Conservation (phyloP, 2,797 vertebrate species). For the Lophius americanus region DNA sequence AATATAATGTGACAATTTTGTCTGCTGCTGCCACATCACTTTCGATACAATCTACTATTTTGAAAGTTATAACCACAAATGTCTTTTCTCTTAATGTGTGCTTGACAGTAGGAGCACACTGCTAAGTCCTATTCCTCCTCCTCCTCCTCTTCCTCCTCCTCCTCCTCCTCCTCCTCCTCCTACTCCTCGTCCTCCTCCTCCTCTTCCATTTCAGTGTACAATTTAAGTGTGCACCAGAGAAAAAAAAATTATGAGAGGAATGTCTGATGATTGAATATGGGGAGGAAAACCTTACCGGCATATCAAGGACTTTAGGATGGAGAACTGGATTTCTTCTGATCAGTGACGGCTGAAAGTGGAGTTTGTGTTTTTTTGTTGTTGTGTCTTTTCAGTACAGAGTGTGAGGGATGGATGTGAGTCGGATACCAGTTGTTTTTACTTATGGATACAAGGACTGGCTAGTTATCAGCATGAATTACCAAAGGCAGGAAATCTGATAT, state of each 20-base stretch:
- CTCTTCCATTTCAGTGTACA: constrained; percentile 44
- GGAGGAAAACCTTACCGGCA: constrained; percentile 42
- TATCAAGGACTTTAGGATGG: constrained; percentile 61
- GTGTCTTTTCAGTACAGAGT: constrained; percentile 62
- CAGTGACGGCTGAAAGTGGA: constrained; percentile 51
- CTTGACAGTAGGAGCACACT: constrained; percentile 48
- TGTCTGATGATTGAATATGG: constrained; percentile 59
- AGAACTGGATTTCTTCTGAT: constrained; percentile 53
- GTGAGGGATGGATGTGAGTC: constrained; percentile 73
- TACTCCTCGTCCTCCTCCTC: constrained; percentile 29
- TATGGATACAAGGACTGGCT: constrained; percentile 70
- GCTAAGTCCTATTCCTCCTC: constrained; percentile 57
- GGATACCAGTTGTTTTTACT: constrained; percentile 64
- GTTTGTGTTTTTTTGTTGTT: constrained; percentile 36
- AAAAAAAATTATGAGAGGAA: constrained; percentile 49
- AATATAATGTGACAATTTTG: not conserved
- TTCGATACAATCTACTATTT: constrained; percentile 52
- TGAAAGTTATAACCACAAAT: constrained; percentile 46
- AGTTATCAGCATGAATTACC: constrained; percentile 73
- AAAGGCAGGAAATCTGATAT: constrained; percentile 62
- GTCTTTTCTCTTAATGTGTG: not conserved
- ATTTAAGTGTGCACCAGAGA: constrained; percentile 71
- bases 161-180: constrained; percentile 33
- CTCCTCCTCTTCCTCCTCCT: no score
- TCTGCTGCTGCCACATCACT: not conserved